A percentile compares a stretch with the other conserved stretches of the same genome.
Evolutionary conservation across 2,888 invertebrate genomes (phyloP).

Genomic region (Rhagium mordax): DNA sequence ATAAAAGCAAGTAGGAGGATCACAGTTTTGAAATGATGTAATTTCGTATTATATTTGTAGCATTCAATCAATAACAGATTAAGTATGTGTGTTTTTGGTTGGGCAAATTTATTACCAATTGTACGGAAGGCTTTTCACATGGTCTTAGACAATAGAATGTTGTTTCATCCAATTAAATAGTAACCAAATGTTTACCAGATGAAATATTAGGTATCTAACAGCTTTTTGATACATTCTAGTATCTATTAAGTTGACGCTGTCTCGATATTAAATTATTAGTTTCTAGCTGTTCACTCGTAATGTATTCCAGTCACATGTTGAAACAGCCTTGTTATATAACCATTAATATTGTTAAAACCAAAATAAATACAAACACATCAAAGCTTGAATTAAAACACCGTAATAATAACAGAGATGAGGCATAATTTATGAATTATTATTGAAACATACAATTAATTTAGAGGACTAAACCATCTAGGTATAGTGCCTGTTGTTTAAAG

Average conservation of each 20-base stretch:
- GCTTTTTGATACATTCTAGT: background rate
- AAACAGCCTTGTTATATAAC: slow-evolving; percentile 5
- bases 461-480: background rate
- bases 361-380: slow-evolving; percentile 24
- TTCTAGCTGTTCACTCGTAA: background rate
- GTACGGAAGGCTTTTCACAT: background rate
- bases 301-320: slow-evolving; percentile 10
- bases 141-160: background rate
- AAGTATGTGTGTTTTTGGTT: no score
- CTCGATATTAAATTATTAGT: background rate
- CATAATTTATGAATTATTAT: slow-evolving; percentile 29
- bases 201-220: background rate
- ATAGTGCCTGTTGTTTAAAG: no score
- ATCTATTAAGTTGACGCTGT: no score
- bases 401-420: background rate
- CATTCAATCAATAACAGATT: no score
- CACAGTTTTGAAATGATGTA: no score
- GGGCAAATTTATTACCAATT: background rate
- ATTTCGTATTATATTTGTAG: no score
- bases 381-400: slow-evolving; percentile 12
- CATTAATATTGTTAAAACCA: slow-evolving; percentile 1
- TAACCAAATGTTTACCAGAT: background rate
- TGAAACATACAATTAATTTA: slow-evolving; percentile 20
- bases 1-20: no score
- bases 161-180: background rate